These are phyloP conservation scores for Lagothrix lagotricha DNA, from an alignment of 2,797 vertebrate genomes.

Conservation along the genomic window DNA sequence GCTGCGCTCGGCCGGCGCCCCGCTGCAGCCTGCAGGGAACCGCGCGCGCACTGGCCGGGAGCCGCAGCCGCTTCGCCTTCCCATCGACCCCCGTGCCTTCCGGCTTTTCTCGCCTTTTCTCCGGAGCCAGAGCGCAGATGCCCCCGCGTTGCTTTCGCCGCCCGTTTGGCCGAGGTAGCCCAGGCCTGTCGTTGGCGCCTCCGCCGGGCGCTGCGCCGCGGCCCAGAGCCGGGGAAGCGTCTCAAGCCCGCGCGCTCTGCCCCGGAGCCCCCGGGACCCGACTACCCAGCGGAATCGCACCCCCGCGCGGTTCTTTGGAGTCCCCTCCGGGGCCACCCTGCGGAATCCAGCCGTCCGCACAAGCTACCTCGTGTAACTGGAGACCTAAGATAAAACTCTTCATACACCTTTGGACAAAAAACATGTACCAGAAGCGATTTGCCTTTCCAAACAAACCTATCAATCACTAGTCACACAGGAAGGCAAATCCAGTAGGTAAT, in stretches of 20 bases:
- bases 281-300: not conserved
- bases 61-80: not conserved
- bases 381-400: not conserved
- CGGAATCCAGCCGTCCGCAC: not conserved
- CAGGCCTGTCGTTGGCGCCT: not conserved
- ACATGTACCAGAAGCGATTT: not conserved
- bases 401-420: not conserved
- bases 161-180: not conserved
- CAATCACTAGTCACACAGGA: not conserved
- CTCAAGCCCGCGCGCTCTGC: not conserved
- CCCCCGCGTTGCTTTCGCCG: not conserved
- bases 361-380: not conserved
- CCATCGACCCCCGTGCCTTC: not conserved
- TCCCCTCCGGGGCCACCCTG: not conserved
- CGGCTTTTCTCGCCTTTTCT: not conserved
- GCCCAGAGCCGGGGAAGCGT: not conserved
- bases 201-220: not conserved
- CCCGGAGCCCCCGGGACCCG: not conserved
- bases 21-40: not conserved
- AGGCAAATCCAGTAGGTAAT: not conserved
- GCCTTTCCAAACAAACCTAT: not conserved
- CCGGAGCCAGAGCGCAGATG: not conserved
- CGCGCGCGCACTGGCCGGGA: rapidly evolving
- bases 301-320: not conserved
- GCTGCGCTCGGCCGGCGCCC: not conserved